A percentile compares a stretch with the other conserved stretches of the same genome.
phyloP scores from a whole-genome alignment of 2,797 vertebrate genomes.

The Novumbra hubbsi region DNA sequence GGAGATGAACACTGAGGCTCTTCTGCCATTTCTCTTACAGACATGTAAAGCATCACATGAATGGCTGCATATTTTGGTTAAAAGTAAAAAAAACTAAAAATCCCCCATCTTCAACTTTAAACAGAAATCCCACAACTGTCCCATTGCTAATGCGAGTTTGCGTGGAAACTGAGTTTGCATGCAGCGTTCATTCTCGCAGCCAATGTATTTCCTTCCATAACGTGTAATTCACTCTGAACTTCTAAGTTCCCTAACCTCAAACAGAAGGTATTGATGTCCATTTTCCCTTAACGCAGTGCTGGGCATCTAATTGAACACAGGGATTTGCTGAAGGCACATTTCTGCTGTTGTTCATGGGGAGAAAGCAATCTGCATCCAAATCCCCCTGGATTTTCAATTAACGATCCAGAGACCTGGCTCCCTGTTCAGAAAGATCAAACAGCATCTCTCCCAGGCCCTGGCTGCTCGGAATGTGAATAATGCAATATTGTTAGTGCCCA shows the following conservation, averaged over 20 bases:
- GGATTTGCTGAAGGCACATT: conserved; percentile 41
- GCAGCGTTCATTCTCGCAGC: neutral
- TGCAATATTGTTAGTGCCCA: conserved; percentile 36
- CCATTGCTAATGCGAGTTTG: neutral
- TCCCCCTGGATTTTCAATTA: conserved; percentile 57
- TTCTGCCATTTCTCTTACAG: neutral
- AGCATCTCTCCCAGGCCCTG: conserved; percentile 30
- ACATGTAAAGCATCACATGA: neutral
- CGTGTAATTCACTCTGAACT: neutral
- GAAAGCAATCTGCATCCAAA: conserved; percentile 46
- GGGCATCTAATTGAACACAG: conserved; percentile 11
- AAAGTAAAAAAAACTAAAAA: neutral
- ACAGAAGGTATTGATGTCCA: neutral
- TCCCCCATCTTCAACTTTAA: neutral
- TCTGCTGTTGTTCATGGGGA: conserved; percentile 41
- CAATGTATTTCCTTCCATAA: neutral
- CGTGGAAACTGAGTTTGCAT: neutral
- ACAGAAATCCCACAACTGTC: neutral
- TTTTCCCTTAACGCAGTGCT: neutral
- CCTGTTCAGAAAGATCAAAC: conserved; percentile 55
- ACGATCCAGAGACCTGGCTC: conserved; percentile 37
- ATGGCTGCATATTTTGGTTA: neutral
- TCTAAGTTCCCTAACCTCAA: neutral
- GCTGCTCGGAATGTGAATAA: conserved; percentile 53
- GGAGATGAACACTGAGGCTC: conserved; percentile 10